Conservation (phyloP, 2,888 invertebrate genomes). For the Amphipoea lucens region DNA sequence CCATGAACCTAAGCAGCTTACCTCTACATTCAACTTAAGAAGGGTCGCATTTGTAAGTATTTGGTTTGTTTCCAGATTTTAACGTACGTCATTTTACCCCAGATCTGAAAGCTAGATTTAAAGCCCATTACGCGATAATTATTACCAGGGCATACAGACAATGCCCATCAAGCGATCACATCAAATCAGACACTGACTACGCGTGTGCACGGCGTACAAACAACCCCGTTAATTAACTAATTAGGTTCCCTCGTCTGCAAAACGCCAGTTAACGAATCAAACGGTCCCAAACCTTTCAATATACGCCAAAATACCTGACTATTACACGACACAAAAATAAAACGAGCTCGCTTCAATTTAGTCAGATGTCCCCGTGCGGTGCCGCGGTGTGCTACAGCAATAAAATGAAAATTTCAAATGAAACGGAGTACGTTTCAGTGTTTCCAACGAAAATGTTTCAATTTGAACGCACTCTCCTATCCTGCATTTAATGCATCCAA, state of each 20-base stretch:
- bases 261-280: conserved; percentile 39
- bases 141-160: neutral
- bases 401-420: conserved; percentile 68
- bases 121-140: neutral
- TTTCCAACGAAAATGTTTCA: conserved; percentile 65
- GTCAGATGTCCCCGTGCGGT: conserved; percentile 52
- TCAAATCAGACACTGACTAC: conserved; percentile 14
- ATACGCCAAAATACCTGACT: conserved; percentile 28
- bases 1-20: conserved; percentile 51
- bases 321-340: conserved; percentile 50
- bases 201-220: conserved; percentile 18
- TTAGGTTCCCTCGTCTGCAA: conserved; percentile 32
- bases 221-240: conserved; percentile 45
- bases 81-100: neutral
- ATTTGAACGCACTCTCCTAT: conserved; percentile 62
- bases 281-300: conserved; percentile 31
- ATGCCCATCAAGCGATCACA: conserved; percentile 11
- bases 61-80: conserved; percentile 33
- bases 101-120: neutral
- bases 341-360: conserved; percentile 59
- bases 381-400: conserved; percentile 35
- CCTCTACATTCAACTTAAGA: conserved; percentile 23
- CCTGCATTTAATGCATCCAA: conserved; percentile 63
- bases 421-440: conserved; percentile 63
- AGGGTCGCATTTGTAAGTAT: conserved; percentile 24